Evolutionary conservation across 2,113 vertebrate genomes (phyloP), one percentile per base, ranked within the genome.

Genomic region (Sinocyclocheilus anophthalmus): DNA sequence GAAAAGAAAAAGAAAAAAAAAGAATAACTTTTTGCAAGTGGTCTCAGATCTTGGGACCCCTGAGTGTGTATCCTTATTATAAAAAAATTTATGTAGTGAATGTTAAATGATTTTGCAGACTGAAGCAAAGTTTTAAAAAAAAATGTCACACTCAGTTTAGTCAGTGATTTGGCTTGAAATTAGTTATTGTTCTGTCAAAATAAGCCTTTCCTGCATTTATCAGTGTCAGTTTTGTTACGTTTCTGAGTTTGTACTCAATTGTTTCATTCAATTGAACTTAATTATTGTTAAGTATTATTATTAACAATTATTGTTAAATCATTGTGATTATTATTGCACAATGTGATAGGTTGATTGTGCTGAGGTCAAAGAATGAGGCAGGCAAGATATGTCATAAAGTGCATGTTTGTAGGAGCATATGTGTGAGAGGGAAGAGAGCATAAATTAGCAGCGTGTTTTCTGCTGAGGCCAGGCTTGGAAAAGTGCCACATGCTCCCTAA

Each of bases 401-500:
- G 59, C 5, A 2, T 69, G 45, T 57, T 22, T 72, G 30, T 79
- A 8, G 69, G 33, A 45, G 53, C 8, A 39, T 48, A 24, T 37
- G 85, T 37, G 10, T 18, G 50, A 1, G 11, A 76, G 48, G 16
- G 14, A 48, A 76, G 55, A 65, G 85, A 55, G 67, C 16, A 16
- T 53, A 42, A 18, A 83, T 30, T 18, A 59, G 42, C 76, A 12
- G 48, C 82, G 30, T 65, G 70, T 82, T 30, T 45, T 84, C 83
- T 67, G 61, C 79, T 81, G 57, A 70, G 50, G 42, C 83, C n/a
- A 37, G 72, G 55, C 18, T 76, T 37, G 83, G 83, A 65, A 76
- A 45, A 63, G 72, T 30, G 72, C 83, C 83, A 65, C 55, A 50
- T 26, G 6, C 73, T 85, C 24, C 18, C 69, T 50, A 24, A 65